Evolutionary conservation across 1,140 invertebrate genomes (phyloP).

Genomic region (Scaptodrosophila lebanonensis): DNA sequence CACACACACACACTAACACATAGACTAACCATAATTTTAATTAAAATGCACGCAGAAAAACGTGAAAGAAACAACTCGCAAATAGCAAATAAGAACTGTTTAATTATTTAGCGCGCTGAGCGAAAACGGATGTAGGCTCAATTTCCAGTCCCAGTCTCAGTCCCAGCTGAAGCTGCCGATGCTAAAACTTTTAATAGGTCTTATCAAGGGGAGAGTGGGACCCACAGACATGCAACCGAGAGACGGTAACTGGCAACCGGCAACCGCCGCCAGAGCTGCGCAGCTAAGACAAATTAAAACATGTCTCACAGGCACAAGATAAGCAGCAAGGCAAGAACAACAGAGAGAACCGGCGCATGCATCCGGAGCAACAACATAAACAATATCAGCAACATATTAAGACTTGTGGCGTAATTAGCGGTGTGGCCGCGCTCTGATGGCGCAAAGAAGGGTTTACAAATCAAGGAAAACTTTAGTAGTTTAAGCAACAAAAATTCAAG

Average conservation of each 20-base stretch:
- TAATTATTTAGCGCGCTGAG: constrained; percentile 47
- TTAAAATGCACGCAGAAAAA: constrained; percentile 39
- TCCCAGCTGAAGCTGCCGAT: constrained; percentile 23
- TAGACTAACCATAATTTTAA: constrained; percentile 33
- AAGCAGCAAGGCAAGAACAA: constrained; percentile 23
- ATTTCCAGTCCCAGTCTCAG: constrained; percentile 16
- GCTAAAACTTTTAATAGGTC: constrained; percentile 66
- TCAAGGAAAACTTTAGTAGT: no score
- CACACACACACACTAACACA: neutral
- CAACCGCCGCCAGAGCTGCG: neutral
- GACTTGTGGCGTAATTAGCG: no score
- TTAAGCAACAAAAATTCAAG: no score
- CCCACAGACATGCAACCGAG: constrained; percentile 17
- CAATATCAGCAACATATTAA: constrained; percentile 23
- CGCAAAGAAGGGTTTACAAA: constrained; percentile 9
- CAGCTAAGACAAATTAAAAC: constrained; percentile 54
- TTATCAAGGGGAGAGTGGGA: constrained; percentile 35
- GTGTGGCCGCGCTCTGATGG: no score
- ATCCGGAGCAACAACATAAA: constrained; percentile 16
- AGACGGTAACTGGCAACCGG: neutral
- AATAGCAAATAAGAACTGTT: constrained; percentile 43
- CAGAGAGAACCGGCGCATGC: no score
- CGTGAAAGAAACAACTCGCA: constrained; percentile 2
- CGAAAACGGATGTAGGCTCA: constrained; percentile 2
- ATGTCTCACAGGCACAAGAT: constrained; percentile 47